phyloP scores from a whole-genome alignment of 23 tunicate species.

The Halocynthia aurantium region DNA sequence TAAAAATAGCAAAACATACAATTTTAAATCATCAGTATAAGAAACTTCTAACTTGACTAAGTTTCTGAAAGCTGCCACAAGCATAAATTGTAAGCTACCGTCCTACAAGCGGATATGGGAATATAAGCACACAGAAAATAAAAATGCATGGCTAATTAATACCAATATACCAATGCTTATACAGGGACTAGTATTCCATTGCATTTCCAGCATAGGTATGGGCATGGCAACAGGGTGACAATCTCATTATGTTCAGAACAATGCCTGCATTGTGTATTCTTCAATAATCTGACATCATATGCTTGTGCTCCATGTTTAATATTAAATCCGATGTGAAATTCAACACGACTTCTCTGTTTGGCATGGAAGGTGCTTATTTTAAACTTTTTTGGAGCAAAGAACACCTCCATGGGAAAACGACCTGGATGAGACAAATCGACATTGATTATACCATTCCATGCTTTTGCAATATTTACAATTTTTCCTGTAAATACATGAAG shows the following conservation, averaged over 20 bases:
- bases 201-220: background rate
- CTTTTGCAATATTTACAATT: constrained; percentile 16
- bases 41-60: no score
- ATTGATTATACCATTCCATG: constrained; percentile 22
- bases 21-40: no score
- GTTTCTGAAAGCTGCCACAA: no score
- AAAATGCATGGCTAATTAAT: no score
- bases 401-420: background rate
- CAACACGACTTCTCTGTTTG: constrained; percentile 19
- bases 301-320: constrained; percentile 26
- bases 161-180: no score
- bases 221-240: background rate
- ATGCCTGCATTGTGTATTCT: background rate
- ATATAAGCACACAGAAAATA: no score
- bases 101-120: no score
- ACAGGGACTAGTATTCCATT: no score
- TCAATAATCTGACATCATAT: background rate
- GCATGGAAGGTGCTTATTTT: constrained; percentile 12
- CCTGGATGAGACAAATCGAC: constrained; percentile 8
- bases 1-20: no score
- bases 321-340: constrained; percentile 44
- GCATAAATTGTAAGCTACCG: no score
- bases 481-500: constrained; percentile 32
- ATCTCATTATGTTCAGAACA: background rate
- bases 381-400: constrained; percentile 27